Conservation (phyloP, 2,113 vertebrate genomes). For the Oenanthe melanoleuca region DNA sequence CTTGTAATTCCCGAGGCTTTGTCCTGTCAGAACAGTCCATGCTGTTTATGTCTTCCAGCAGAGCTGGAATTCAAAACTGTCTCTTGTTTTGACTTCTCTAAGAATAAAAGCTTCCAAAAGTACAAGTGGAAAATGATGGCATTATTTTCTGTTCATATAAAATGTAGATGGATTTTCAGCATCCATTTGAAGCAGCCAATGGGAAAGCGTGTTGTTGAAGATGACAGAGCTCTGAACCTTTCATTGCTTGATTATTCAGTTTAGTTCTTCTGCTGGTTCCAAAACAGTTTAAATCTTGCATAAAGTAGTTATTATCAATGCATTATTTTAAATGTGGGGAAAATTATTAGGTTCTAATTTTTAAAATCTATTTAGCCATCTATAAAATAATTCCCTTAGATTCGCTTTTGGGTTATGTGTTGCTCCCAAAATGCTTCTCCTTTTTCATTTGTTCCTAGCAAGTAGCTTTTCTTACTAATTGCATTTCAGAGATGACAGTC, state of each 20-base stretch:
- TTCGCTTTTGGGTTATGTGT: not conserved
- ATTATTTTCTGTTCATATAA: not conserved
- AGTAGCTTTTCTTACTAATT: not conserved
- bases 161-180: not conserved
- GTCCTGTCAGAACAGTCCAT: accelerated
- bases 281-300: not conserved
- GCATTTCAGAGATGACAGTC: not conserved
- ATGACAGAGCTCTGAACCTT: not conserved
- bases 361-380: not conserved
- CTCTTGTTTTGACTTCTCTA: slow-evolving; percentile 3
- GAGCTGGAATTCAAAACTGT: not conserved
- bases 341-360: not conserved
- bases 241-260: not conserved
- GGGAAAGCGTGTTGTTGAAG: not conserved
- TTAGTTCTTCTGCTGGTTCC: not conserved
- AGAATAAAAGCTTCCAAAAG: not conserved
- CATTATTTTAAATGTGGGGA: not conserved
- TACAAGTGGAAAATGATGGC: not conserved
- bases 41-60: not conserved
- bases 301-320: not conserved
- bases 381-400: not conserved
- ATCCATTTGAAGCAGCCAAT: not conserved
- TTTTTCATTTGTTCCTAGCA: not conserved
- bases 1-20: not conserved
- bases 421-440: not conserved